phyloP scores from a whole-genome alignment of 1,140 invertebrate species.

The Nebria ingens region DNA sequence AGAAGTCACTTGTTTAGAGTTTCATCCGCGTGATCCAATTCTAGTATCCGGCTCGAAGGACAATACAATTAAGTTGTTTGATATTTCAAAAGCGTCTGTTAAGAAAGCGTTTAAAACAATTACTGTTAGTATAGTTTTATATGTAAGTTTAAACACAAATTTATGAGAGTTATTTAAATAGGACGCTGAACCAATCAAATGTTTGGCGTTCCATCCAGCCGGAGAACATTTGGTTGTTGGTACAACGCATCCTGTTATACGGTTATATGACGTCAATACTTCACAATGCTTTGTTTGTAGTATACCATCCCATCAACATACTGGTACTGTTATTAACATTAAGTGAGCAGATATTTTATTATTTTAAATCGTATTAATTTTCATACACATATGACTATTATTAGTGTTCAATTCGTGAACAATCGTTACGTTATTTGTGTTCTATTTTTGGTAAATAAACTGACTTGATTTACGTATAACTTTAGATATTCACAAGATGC shows the following conservation, averaged over 20 bases:
- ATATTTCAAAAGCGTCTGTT: slow-evolving; percentile 95
- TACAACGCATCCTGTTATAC: slow-evolving; percentile 80
- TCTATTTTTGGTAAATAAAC: too few species aligned
- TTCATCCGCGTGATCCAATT: slow-evolving; percentile 90
- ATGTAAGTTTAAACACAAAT: neutral
- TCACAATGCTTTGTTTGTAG: slow-evolving; percentile 91
- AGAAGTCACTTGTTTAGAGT: slow-evolving; percentile 94
- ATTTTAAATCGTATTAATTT: neutral
- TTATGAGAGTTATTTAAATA: slow-evolving; percentile 27
- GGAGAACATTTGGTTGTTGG: slow-evolving; percentile 92
- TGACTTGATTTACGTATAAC: too few species aligned
- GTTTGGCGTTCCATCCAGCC: slow-evolving; percentile 87
- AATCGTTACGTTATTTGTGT: too few species aligned
- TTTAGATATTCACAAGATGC: slow-evolving; percentile 64
- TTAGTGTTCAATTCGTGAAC: too few species aligned
- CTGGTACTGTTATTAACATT: slow-evolving; percentile 71
- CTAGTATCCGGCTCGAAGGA: slow-evolving; percentile 90
- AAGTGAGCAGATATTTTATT: slow-evolving; percentile 50
- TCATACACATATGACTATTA: neutral
- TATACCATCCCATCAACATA: slow-evolving; percentile 87
- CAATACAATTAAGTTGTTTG: slow-evolving; percentile 91
- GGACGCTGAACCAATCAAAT: slow-evolving; percentile 83
- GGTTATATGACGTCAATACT: slow-evolving; percentile 92
- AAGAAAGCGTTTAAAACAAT: slow-evolving; percentile 96
- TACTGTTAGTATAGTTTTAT: slow-evolving; percentile 40